Evolutionary conservation across 2,888 invertebrate genomes (phyloP).

Genomic region (Drosophila diplacantha): DNA sequence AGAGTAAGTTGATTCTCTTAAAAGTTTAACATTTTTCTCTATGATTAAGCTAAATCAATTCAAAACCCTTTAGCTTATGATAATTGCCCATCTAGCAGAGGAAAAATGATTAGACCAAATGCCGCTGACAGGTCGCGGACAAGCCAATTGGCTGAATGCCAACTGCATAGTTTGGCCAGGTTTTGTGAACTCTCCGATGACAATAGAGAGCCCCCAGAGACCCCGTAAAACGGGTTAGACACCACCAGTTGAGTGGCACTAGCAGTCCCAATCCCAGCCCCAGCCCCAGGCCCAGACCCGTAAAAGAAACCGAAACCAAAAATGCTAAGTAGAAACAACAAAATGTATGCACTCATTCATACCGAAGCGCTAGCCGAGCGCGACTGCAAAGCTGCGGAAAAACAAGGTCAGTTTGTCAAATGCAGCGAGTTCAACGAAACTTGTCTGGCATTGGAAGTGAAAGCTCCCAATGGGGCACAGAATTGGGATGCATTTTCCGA

Average conservation of each 20-base stretch:
- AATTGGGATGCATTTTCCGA: constrained; percentile 19
- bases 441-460: constrained; percentile 54
- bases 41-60: neutral
- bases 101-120: constrained; percentile 32
- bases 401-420: constrained; percentile 64
- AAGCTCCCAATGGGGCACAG: constrained; percentile 37
- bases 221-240: constrained; percentile 20
- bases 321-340: constrained; percentile 17
- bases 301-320: constrained; percentile 34
- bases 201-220: constrained; percentile 8
- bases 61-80: neutral
- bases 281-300: neutral
- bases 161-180: constrained; percentile 24
- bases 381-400: constrained; percentile 34
- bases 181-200: constrained; percentile 17
- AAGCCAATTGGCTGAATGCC: constrained; percentile 43
- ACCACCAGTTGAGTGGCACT: constrained; percentile 42
- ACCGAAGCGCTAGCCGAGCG: constrained; percentile 36
- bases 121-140: constrained; percentile 27
- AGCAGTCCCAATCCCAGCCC: neutral
- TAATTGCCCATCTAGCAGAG: constrained; percentile 1
- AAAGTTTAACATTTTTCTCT: neutral
- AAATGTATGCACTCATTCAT: neutral
- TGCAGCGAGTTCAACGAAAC: constrained; percentile 57
- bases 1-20: neutral